Base-by-base conservation (phyloP, 2,113 vertebrate genomes). In the Hyperopisus bebe region DNA sequence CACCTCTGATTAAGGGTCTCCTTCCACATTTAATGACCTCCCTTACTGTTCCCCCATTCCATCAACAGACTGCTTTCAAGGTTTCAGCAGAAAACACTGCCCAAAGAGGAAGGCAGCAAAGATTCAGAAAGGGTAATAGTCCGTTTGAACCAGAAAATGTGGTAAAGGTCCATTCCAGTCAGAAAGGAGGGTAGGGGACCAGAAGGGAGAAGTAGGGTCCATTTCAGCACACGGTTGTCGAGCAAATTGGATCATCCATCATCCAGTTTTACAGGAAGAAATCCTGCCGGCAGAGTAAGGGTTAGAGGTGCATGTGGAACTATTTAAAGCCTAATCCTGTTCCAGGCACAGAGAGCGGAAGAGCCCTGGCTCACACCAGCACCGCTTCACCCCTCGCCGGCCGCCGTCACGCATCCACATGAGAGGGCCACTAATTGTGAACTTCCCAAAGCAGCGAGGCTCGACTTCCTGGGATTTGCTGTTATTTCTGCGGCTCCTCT, bases 231-330 rank as follows among this genome's bases (percentile, higher is more conserved):
- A 95, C 95, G 93, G 94, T 94, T 92, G 91, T 89, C 91, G 86
- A 91, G 92, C 93, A 96, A 96, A 96, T 96, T 94, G 95, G 94
- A 92, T 94, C 95, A 96, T 96, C 95, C 95, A 96, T 96, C 95
- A 93, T 92, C 89, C 93, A 92, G 93, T 89, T 89, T 90, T 92
- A 93, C 93, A 93, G 92, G 91, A 92, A 93, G 66, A 91, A 91
- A 89, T 91, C 87, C 88, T 82, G 86, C 91, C 35, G 93, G 91
- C 91, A 94, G 93, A 94, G 93, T 93, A 93, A 93, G 93, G 92
- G 91, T 90, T 87, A 86, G 55, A 91, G 92, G 92, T 92, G 94
- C 95, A 95, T 95, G 35, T 96, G 95, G 95, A 92, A 94, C 93
- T 95, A 93, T 95, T 96, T 95, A 96, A 93, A 92, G 90, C 88